phyloP scores from a whole-genome alignment of 2,113 vertebrate species.

The Anguilla japonica region DNA sequence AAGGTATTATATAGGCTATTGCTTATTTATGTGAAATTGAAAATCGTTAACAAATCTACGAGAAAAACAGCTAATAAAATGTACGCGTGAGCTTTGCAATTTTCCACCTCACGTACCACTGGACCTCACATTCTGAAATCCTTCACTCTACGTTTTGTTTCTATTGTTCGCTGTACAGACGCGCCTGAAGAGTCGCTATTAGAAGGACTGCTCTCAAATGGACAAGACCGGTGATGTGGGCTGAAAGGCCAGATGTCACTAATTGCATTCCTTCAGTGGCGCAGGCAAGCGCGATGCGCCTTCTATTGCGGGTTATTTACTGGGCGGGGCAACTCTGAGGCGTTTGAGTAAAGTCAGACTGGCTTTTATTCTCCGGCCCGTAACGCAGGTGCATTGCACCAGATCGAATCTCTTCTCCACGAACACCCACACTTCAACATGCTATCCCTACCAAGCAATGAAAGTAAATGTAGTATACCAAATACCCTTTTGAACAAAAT shows the following conservation, averaged over 20 bases:
- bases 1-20: too few relatives aligned
- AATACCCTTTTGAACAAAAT: background rate
- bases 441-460: background rate
- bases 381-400: background rate
- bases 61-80: background rate
- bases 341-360: background rate
- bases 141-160: background rate
- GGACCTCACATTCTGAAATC: constrained; percentile 15
- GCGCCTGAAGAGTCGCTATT: constrained; percentile 36
- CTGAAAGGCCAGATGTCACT: constrained; percentile 30
- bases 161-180: constrained; percentile 36
- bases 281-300: constrained; percentile 23
- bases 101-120: background rate
- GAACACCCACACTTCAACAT: constrained; percentile 16
- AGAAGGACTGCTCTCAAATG: background rate
- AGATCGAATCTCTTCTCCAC: background rate
- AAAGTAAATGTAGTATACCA: background rate
- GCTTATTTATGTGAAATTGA: too few relatives aligned
- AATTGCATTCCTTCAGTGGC: constrained; percentile 34
- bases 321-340: constrained; percentile 32
- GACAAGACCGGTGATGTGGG: background rate
- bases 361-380: background rate
- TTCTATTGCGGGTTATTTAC: constrained; percentile 30
- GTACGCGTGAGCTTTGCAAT: background rate
- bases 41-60: background rate